Evolutionary conservation across 2,888 invertebrate species (phyloP).

Genomic region (Drosophila rellima): DNA sequence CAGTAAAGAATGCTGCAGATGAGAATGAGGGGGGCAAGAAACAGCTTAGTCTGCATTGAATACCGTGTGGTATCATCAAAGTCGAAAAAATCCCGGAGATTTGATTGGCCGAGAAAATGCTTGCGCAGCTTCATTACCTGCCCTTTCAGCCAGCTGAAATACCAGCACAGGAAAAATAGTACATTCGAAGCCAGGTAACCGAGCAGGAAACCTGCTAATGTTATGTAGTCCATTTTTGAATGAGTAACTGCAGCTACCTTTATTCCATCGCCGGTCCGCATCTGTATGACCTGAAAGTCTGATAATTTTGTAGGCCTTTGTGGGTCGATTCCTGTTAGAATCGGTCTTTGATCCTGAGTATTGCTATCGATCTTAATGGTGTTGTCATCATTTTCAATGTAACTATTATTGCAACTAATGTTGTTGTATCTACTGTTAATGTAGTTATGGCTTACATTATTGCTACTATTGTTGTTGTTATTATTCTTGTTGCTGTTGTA

Average conservation of each 20-base stretch:
- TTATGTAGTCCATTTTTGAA: constrained; percentile 71
- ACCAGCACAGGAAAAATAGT: constrained; percentile 66
- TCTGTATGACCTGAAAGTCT: background rate
- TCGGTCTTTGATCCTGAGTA: background rate
- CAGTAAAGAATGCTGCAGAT: constrained; percentile 62
- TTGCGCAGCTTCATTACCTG: constrained; percentile 64
- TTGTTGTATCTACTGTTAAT: background rate
- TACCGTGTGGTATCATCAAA: constrained; percentile 64
- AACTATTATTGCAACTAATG: background rate
- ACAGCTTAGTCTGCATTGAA: constrained; percentile 65
- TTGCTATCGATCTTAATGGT: background rate
- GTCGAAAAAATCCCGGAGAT: constrained; percentile 73
- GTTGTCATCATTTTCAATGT: background rate
- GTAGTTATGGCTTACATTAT: background rate
- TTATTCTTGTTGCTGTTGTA: background rate
- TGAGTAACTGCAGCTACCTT: background rate
- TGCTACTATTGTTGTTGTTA: background rate
- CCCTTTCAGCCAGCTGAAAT: constrained; percentile 69
- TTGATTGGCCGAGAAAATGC: constrained; percentile 63
- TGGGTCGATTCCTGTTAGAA: background rate
- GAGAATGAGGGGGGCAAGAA: constrained; percentile 69
- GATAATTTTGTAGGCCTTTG: background rate
- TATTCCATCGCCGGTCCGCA: background rate
- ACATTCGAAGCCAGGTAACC: constrained; percentile 69
- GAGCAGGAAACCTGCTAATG: constrained; percentile 66